Percentiles rank a stretch among this genome's conserved stretches.
Conservation (phyloP, 2,797 vertebrate genomes). For the Centropyge bicolor region DNA sequence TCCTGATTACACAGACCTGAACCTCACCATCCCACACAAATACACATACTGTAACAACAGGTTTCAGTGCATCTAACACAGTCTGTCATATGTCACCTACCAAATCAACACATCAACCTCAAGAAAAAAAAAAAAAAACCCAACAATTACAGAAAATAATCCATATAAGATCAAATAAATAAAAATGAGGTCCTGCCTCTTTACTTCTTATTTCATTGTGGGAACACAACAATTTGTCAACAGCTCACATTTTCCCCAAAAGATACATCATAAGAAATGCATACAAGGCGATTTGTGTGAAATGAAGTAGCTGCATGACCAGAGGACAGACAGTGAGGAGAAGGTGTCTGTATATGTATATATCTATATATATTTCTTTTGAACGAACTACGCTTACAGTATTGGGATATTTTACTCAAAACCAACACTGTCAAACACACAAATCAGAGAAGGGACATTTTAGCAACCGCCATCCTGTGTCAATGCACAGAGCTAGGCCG, state of each 20-base stretch:
- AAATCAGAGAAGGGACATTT: constrained; percentile 41
- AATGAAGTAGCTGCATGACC: constrained; percentile 77
- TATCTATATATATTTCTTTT: not conserved
- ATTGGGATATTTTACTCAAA: constrained; percentile 64
- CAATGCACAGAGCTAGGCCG: constrained; percentile 46
- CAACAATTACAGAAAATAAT: constrained; percentile 76
- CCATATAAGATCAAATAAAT: constrained; percentile 81
- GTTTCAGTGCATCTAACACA: constrained; percentile 81
- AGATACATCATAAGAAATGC: constrained; percentile 71
- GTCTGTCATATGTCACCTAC: constrained; percentile 60
- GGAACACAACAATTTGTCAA: constrained; percentile 67
- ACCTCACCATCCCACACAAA: constrained; percentile 66
- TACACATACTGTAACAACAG: constrained; percentile 59
- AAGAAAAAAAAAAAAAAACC: constrained; percentile 66
- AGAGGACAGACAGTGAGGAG: constrained; percentile 68
- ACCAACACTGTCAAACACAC: constrained; percentile 70
- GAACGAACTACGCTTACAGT: constrained; percentile 60
- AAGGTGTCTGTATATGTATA: constrained; percentile 29
- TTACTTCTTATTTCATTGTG: constrained; percentile 56
- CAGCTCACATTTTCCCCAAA: constrained; percentile 50
- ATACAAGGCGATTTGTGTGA: constrained; percentile 84
- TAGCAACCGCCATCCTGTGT: constrained; percentile 47
- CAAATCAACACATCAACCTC: constrained; percentile 62
- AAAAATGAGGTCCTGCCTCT: constrained; percentile 87
- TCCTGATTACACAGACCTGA: constrained; percentile 60